Percentiles rank a stretch among this genome's conserved stretches.
Conservation (phyloP, 1,140 invertebrate genomes). For the Bombus cullumanus region DNA sequence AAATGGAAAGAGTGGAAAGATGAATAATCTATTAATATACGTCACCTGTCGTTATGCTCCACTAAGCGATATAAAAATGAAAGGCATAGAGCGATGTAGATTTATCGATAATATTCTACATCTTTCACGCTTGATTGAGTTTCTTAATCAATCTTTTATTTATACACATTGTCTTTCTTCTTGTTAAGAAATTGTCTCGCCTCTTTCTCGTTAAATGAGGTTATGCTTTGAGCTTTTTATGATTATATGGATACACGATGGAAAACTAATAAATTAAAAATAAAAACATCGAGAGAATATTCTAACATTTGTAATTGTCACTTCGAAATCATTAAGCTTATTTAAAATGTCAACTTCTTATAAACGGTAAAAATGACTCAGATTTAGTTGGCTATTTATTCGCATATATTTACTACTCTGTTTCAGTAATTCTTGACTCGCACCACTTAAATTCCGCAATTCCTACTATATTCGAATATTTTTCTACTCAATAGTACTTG, state of each 20-base stretch:
- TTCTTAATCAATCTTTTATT: conserved; percentile 26
- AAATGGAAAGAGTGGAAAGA: background rate
- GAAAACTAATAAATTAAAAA: background rate
- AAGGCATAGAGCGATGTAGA: background rate
- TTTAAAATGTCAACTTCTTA: background rate
- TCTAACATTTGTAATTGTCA: background rate
- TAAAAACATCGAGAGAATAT: background rate
- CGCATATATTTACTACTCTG: background rate
- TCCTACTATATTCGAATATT: background rate
- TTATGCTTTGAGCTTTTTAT: background rate
- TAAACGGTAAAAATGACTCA: too few relatives aligned
- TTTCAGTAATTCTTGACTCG: background rate
- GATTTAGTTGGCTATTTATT: background rate
- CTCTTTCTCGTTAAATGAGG: background rate
- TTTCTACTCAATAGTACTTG: background rate
- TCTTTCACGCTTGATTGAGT: conserved; percentile 13
- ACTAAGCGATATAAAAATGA: conserved; percentile 28
- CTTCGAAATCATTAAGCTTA: background rate
- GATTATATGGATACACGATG: background rate
- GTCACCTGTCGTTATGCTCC: conserved; percentile 8
- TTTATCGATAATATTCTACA: conserved; percentile 31
- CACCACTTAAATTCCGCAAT: background rate
- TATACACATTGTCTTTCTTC: background rate
- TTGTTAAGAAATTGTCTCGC: background rate
- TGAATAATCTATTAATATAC: conserved; percentile 43